Base-by-base conservation (phyloP, 2,888 invertebrate species). In the Atrina japonica region DNA sequence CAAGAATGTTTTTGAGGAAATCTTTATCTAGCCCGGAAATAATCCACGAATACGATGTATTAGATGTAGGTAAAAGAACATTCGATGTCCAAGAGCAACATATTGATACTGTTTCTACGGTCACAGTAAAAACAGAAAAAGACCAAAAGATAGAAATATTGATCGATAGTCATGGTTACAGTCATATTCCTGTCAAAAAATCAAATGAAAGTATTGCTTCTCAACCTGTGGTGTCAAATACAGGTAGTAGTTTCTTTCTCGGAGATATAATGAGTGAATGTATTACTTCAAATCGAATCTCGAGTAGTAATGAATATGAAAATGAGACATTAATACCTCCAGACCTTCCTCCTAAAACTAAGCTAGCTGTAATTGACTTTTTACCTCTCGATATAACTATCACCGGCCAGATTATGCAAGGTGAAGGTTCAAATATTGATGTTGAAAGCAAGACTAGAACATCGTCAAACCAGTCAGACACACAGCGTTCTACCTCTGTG, bases 101-200 rank as follows among this genome's bases (percentile, higher is more conserved):
- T 35, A 35, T 35, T 35, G 29, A 53, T 23, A 79, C 77, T 7
- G 69, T 81, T 16, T 70, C 77, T 11, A 76, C 70, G 45, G 61
- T 76, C 18, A 75, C 70, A 9, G 72, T 79, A 3, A 70, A 73
- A 3, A 70, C 50, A 29, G 55, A 67, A 45, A 60, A 76, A 9
- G 73, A 70, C n/a, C 66, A 72, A 47, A 59, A 77, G 14, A 64
- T 77, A 14, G 73, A 75, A 50, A 63, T 81, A 1, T 47, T 73
- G 3, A 25, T 78, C 25, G 81, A 81, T 43, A 73, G 75, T 6
- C 49, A 53, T 50, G 82, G 80, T 9, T 81, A 80, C 52, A 82
- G 80, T 50, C 80, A 81, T 65, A 74, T 83, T 11, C 23, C 61
- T 18, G 35, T 29, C 21, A 18, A 43, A 30, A 16, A 21, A 29